Evolutionary conservation across 2,113 vertebrate species (phyloP), one percentile per base, ranked within the genome.

Genomic region (Enhydra lutris): DNA sequence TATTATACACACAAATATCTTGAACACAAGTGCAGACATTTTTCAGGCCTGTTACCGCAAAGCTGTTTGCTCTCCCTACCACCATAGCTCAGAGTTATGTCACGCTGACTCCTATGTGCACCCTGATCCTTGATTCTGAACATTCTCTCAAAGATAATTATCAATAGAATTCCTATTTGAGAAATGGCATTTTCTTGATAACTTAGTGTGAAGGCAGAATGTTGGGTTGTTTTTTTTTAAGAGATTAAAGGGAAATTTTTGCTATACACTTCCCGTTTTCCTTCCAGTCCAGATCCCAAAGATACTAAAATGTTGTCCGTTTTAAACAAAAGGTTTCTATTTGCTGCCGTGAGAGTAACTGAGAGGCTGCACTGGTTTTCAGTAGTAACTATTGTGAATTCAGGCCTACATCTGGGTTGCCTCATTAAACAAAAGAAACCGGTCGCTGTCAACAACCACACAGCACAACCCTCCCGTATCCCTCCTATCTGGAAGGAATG

Each of bases 301-400:
- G 80, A 96, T 82, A 97, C 6, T 89, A 95, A 97, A 98, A 95
- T 15, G 61, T 67, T 96, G 89, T 90, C 78, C 47, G 24, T 91
- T 96, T 97, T 92, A 94, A 96, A 97, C 97, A 98, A 98, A 97
- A 96, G 96, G 89, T 95, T 97, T 95, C 92, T 97, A 90, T 97
- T 93, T 94, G 76, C 81, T 94, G 96, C 88, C 95, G 65, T 45
- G 61, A 78, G 61, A 96, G 92, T 86, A 96, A 97, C 0, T 50
- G 95, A 89, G 92, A 71, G 76, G 45, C 76, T 74, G 31, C 45
- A 26, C 63, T 91, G 92, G 89, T 88, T 96, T 95, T 94, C 88
- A 34, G 74, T 69, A 97, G 80, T 79, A 97, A 96, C 81, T 89
- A 86, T 17, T 81, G 95, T 94, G 94, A 96, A 97, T 96, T 91